Evolutionary conservation across 2,888 invertebrate genomes (phyloP).

Genomic region (Caenorhabditis sp.): DNA sequence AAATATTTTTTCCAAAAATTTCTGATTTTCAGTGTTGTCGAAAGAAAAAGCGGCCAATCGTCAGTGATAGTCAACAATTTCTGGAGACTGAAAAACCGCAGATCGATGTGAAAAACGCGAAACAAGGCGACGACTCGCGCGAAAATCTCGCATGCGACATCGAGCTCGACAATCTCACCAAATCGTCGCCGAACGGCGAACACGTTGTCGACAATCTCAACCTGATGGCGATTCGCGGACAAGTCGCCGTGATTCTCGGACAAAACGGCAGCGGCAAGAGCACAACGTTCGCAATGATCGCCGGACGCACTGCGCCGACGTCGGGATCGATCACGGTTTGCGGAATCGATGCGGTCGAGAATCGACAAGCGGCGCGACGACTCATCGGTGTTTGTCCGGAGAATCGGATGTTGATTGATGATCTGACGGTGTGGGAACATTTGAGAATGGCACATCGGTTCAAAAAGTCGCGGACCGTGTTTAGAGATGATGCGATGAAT

Average conservation of each 20-base stretch:
- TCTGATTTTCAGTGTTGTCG: background rate
- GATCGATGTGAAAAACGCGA: background rate
- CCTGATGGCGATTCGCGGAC: constrained; percentile 15
- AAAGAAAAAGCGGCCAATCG: background rate
- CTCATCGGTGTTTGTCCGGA: constrained; percentile 21
- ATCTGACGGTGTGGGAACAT: constrained; percentile 59
- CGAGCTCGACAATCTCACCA: constrained; percentile 1
- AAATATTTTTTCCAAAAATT: no score
- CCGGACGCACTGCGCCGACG: constrained; percentile 32
- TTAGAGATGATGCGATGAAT: background rate
- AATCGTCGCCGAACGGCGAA: constrained; percentile 12
- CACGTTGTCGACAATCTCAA: constrained; percentile 15
- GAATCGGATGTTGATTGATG: constrained; percentile 54
- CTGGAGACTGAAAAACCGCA: background rate
- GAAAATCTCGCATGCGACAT: background rate
- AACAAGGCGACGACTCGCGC: background rate
- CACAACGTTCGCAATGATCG: constrained; percentile 40
- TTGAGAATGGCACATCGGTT: constrained; percentile 42
- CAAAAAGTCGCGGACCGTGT: constrained; percentile 15
- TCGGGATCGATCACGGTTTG: constrained; percentile 6
- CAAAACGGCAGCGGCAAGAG: constrained; percentile 62
- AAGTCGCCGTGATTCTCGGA: constrained; percentile 59
- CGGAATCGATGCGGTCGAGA: constrained; percentile 4
- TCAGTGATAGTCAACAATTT: background rate
- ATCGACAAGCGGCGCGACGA: constrained; percentile 8